Evolutionary conservation across 2,797 vertebrate species (phyloP), one percentile per base, ranked within the genome.

Genomic region (Oreochromis mossambicus): DNA sequence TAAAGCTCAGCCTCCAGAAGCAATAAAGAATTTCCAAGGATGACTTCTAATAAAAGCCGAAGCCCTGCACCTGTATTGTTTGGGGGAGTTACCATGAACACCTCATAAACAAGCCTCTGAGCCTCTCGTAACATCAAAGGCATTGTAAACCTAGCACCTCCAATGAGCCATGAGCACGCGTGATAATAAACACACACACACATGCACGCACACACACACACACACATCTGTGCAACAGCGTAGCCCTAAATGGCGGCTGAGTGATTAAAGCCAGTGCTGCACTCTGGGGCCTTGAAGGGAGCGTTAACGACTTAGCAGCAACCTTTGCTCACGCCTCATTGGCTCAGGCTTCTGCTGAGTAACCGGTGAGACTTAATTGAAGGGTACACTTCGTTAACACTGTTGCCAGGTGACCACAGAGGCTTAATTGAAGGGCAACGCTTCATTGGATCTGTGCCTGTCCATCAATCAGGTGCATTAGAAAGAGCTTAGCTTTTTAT

Each of bases 391-490:
- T 84, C 14, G 81, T 91, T 90, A 86, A 86, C 80, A 17, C 36
- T 8, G 84, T 91, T 92, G 90, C 90, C 87, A 89, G 89, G 86
- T 93, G 90, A 90, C 90, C 84, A 82, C 36, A 1, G 87, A 90
- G 55, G 77, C 76, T 86, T 89, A 85, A 90, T 90, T 87, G 89
- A 90, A 81, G 85, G 75, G 76, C 61, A 76, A 61, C 1, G 48
- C 81, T 86, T 86, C 80, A 70, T 15, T 87, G 88, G 89, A 87
- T 75, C 80, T n/a, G 78, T 77, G 78, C 77, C 86, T 61, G 77
- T 89, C 88, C 87, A 88, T 94, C 90, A 93, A 79, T 94, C 86
- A 87, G 83, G n/a, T 75, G 79, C 78, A 82, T 77, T 90, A 86
- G 84, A 43, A 15, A 12, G 38, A 91, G 83, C 63, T 83, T 21